These are phyloP conservation scores for Echinarachnius parma DNA, from an alignment of 53 echinoderm and acorn worm species.

Conservation along the genomic window DNA sequence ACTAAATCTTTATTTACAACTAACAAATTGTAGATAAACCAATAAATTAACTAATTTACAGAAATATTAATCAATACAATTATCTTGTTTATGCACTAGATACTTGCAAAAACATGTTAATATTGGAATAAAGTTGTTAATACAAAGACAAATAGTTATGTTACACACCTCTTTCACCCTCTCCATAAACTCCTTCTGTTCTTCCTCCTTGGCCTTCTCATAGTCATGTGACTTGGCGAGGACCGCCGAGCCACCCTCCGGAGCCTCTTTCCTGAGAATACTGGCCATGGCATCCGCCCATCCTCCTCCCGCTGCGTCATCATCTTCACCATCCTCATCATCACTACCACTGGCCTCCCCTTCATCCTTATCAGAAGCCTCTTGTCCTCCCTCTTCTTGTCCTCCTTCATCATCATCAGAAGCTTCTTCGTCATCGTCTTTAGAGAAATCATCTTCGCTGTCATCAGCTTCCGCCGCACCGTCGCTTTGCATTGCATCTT, in stretches of 20 bases:
- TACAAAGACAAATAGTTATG: too few species aligned
- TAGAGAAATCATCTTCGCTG: too few species aligned
- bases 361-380: constrained; percentile 41
- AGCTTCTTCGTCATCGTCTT: constrained; percentile 2
- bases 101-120: too few species aligned
- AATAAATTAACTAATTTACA: too few species aligned
- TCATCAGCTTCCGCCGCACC: too few species aligned
- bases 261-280: constrained; percentile 66
- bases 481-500: too few species aligned
- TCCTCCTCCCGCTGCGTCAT: constrained; percentile 57
- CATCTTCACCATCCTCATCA: constrained; percentile 46
- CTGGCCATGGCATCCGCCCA: constrained; percentile 98
- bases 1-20: too few species aligned
- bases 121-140: too few species aligned
- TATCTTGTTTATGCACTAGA: too few species aligned
- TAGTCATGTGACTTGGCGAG: constrained; percentile 79
- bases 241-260: constrained; percentile 40
- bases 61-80: too few species aligned
- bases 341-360: background rate
- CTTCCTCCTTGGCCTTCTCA: constrained; percentile 72
- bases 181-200: constrained; percentile 57
- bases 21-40: too few species aligned
- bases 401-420: constrained; percentile 7
- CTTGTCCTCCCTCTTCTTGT: background rate
- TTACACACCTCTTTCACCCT: constrained; percentile 69